Evolutionary conservation across 2,888 invertebrate genomes (phyloP), one percentile per base, ranked within the genome.

Genomic region (Gonocerus acuteangulatus): DNA sequence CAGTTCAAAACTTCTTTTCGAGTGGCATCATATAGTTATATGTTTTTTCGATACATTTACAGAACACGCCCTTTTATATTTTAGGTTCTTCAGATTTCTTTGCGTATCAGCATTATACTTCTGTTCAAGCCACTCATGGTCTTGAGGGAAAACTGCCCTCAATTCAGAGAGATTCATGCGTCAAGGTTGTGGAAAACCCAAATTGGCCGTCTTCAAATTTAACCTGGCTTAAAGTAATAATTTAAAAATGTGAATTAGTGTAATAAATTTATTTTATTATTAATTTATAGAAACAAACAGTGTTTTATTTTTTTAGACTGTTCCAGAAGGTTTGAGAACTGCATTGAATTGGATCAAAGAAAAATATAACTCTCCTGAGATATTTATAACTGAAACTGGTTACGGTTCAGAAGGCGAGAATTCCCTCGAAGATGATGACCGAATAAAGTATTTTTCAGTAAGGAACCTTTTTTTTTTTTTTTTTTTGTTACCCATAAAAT

Each of bases 391-490:
- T 0, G 79, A 79, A 67, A 78, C 75, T 62, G 79, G 78, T 0
- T 74, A 69, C 63, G 69, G 75, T 1, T 64, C 64, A 1, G 67
- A 36, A 2, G 42, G 44, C 11, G 54, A 57, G n/a, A 52, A 49
- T 15, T 22, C 34, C n/a, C 44, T 78, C 3, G 54, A 67, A 2
- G 69, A 69, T 45, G 22, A 72, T 6, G 74, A 74, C 32, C 76
- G 83, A 0, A 74, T 82, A 0, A 74, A 76, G 62, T 83, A 80
- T 70, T 75, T 79, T 44, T 66, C 42, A 56, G 70, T 70, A 60
- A 66, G 68, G 49, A 6, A 21, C 2, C 15, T 39, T 54, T 16
- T 34, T 2, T 15, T 9, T 9, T 15, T 44, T n/a, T n/a, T n/a
- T n/a, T n/a, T n/a, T n/a, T n/a, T n/a, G n/a, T n/a, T n/a, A n/a